Percentiles rank a stretch among this genome's conserved stretches.
phyloP scores from a whole-genome alignment of 1,140 invertebrate species.

The Pseudomyrmex gracilis region DNA sequence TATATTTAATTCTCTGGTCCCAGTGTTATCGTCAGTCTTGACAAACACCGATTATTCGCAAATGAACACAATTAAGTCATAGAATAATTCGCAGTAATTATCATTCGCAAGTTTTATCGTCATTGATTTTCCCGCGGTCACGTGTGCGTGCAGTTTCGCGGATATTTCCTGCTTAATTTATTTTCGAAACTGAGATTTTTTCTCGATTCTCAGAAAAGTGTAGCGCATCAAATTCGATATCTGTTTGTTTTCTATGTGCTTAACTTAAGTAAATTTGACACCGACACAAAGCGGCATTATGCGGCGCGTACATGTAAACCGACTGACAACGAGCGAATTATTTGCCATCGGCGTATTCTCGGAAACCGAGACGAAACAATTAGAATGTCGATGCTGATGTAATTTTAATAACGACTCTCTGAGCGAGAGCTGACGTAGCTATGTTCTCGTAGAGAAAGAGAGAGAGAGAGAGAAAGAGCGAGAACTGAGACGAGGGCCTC shows the following conservation, averaged over 20 bases:
- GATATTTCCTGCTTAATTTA: background rate
- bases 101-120: background rate
- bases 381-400: conserved; percentile 61
- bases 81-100: background rate
- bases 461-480: too few species aligned
- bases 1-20: background rate
- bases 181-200: background rate
- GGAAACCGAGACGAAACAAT: conserved; percentile 60
- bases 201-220: background rate
- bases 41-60: conserved; percentile 28
- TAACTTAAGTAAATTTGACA: conserved; percentile 5
- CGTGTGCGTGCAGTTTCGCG: background rate
- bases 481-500: background rate
- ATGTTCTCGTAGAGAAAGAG: background rate
- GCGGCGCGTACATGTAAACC: conserved; percentile 4
- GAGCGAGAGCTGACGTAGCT: background rate
- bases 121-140: too few species aligned
- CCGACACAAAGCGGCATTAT: conserved; percentile 19
- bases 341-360: conserved; percentile 40
- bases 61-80: conserved; percentile 10
- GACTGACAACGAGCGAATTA: conserved; percentile 53
- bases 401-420: conserved; percentile 40
- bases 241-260: background rate
- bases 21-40: conserved; percentile 13
- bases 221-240: background rate